These are phyloP conservation scores for Leucoraja ocellata DNA, from an alignment of 2,797 vertebrate species.

Conservation along the genomic window DNA sequence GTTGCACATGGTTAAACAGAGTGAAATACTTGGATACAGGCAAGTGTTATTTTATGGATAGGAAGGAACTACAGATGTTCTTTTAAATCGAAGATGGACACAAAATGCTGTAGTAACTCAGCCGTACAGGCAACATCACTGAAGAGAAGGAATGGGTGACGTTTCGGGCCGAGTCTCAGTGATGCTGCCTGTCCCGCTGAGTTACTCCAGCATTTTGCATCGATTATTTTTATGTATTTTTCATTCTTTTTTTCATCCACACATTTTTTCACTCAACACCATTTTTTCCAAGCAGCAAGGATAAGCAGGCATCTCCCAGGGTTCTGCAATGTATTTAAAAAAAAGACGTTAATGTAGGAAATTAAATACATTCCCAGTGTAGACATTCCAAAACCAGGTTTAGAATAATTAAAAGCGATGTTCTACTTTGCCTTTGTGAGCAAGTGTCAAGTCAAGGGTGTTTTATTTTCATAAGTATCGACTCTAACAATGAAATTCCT, in stretches of 20 bases:
- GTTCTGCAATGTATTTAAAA: not conserved
- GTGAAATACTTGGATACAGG: slow-evolving; percentile 88
- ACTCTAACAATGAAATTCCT: no score
- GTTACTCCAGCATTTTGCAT: no score
- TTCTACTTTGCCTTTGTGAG: not conserved
- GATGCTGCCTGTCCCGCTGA: no score
- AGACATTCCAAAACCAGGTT: not conserved
- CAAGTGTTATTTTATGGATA: slow-evolving; percentile 47
- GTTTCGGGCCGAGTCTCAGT: no score
- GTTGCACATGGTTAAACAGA: slow-evolving; percentile 94
- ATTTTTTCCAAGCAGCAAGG: not conserved
- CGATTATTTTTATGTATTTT: not conserved
- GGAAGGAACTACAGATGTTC: no score
- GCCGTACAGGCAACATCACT: no score
- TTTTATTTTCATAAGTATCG: no score
- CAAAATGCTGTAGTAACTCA: no score
- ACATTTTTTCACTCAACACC: not conserved
- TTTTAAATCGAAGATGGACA: no score
- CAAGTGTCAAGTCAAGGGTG: no score
- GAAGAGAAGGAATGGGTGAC: no score
- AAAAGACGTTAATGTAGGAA: not conserved
- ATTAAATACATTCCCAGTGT: not conserved
- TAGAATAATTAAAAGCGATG: not conserved
- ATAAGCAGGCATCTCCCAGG: not conserved
- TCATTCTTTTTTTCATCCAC: not conserved